Evolutionary conservation across 2,113 vertebrate species (phyloP), one percentile per base, ranked within the genome.

Genomic region (Phylloscopus trochilus): DNA sequence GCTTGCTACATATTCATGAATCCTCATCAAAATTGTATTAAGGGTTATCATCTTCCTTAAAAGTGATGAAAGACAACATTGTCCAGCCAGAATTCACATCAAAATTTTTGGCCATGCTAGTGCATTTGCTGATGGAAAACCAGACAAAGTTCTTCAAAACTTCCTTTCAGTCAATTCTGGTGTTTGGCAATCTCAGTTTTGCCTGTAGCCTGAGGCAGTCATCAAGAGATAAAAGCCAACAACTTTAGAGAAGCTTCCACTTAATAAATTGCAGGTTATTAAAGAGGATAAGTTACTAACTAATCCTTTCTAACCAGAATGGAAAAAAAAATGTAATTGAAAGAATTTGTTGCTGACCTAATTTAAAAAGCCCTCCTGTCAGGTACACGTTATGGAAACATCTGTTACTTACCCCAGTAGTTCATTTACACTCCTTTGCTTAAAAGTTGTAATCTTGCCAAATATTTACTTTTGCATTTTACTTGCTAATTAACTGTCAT

Each of bases 391-490:
- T 67, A 64, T 30, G 13, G 86, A 87, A 92, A 85, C 64, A 90
- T 89, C 74, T 92, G 51, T 89, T 87, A 41, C 64, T 87, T 87
- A 33, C 63, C 78, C 83, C 52, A n/a, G 28, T 76, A 79, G 56
- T 47, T 93, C 41, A 67, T 89, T 91, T 81, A 27, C 41, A 89
- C 27, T 69, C 51, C 41, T 96, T 91, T 89, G 80, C 77, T 89
- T 84, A 87, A 91, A 93, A 92, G 80, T 83, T 93, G 83, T 93
- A 92, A 96, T 96, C 58, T 93, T 90, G 88, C 87, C 91, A 97
- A 95, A 96, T 97, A 93, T 97, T 97, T 95, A 96, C 74, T 96
- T 96, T 84, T 77, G 58, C 81, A 47, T 93, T 85, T 90, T 86
- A 53, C n/a, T 89, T 85, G 70, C 73, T 96, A 92, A 96, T 95